Evolutionary conservation across 37 sponge, comb jelly and placozoan species (phyloP).

Genomic region (Spongilla lacustris): DNA sequence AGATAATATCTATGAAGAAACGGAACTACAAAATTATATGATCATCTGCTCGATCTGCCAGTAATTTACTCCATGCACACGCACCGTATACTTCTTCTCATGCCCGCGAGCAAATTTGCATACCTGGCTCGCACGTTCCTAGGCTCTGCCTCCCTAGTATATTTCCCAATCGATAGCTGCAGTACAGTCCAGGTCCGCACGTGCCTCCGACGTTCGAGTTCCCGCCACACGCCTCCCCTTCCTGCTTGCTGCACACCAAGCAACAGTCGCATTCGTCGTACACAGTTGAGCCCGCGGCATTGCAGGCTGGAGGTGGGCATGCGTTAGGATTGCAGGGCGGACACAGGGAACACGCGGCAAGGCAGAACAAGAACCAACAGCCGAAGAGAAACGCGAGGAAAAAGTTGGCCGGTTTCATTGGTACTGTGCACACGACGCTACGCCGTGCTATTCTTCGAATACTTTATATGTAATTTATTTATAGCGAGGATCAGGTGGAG

Average conservation of each 20-base stretch:
- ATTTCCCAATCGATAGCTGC: conserved; percentile 44
- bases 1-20: too few relatives aligned
- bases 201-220: conserved; percentile 6
- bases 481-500: neutral
- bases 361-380: neutral
- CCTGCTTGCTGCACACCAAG: conserved; percentile 30
- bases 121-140: conserved; percentile 62
- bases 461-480: too few relatives aligned
- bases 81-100: too few relatives aligned
- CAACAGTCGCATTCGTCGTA: conserved; percentile 53
- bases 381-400: neutral
- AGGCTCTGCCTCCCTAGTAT: conserved; percentile 16
- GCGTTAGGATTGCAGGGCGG: conserved; percentile 21
- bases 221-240: conserved; percentile 58
- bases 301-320: conserved; percentile 25
- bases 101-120: neutral
- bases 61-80: too few relatives aligned
- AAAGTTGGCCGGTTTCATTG: conserved; percentile 24
- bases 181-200: conserved; percentile 24
- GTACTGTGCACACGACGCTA: conserved; percentile 16
- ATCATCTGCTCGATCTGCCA: too few relatives aligned
- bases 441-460: neutral
- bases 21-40: too few relatives aligned
- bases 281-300: neutral
- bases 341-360: neutral